These are phyloP conservation scores for Dexiosoma caninum DNA, from an alignment of 2,888 invertebrate genomes.

Conservation along the genomic window DNA sequence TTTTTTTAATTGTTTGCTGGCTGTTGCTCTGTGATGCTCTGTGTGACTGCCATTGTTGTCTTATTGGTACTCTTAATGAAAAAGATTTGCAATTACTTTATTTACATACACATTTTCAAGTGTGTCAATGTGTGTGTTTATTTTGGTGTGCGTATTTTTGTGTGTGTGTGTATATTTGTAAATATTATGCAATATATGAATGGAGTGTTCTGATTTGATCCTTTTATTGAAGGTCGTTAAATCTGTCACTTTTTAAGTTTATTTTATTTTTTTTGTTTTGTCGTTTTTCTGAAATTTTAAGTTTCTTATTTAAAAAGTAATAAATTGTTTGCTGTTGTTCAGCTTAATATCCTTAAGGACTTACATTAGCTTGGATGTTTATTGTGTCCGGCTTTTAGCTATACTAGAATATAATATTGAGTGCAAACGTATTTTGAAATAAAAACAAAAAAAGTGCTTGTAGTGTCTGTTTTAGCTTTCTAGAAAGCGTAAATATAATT, in stretches of 20 bases:
- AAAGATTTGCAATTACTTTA: slow-evolving; percentile 40
- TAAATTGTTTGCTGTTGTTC: slow-evolving; percentile 19
- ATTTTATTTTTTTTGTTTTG: background rate
- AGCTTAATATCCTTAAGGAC: slow-evolving; percentile 15
- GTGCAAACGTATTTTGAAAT: too few species aligned
- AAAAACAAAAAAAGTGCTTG: too few species aligned
- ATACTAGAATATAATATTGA: too few species aligned
- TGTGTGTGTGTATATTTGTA: background rate
- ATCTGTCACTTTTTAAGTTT: slow-evolving; percentile 2
- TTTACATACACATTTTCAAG: background rate
- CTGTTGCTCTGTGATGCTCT: slow-evolving; percentile 12
- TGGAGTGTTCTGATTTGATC: slow-evolving; percentile 42
- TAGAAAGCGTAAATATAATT: too few species aligned
- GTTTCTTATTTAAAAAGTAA: slow-evolving; percentile 13
- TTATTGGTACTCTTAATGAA: slow-evolving; percentile 11
- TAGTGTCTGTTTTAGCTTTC: too few species aligned
- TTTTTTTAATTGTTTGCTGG: slow-evolving; percentile 36
- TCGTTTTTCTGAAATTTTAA: background rate
- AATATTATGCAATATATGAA: background rate
- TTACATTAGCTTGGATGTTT: slow-evolving; percentile 9
- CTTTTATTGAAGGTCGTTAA: slow-evolving; percentile 46
- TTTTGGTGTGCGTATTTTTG: background rate
- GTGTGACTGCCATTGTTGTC: slow-evolving; percentile 3
- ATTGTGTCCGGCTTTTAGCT: background rate
- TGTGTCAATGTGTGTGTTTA: background rate